Base-by-base conservation (phyloP, 2,113 vertebrate species). In the Arenaria interpres region DNA sequence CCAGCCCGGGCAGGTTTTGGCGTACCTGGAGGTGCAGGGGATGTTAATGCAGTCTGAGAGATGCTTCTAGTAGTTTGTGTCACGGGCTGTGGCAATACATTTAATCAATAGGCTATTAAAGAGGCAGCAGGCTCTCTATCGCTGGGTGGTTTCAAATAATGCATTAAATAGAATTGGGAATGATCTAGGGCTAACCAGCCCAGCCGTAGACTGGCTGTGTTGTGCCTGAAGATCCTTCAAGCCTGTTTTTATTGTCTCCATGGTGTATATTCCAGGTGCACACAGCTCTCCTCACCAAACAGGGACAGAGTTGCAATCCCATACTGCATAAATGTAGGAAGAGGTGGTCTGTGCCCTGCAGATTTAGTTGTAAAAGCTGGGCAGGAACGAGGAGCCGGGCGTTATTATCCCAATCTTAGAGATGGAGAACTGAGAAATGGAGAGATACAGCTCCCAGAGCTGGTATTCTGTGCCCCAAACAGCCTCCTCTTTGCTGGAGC, bases 51-150 rank as follows among this genome's bases (percentile, higher is more conserved):
- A 82, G 50, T 48, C 83, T 53, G 88, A 81, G 85, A 85, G 72
- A 50, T 93, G 71, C 39, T 83, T 48, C 77, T 56, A 4, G 62
- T 35, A 46, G 45, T 73, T 75, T 68, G 66, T 68, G 53, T 60
- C 84, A 18, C 1, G 7, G 48, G n/a, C 85, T 89, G 78, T 85
- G 74, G 85, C 84, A 51, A 41, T 82, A 48, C 51, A 8, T 51
- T 81, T 71, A 48, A 89, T 95, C 94, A 84, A 75, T 64, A 83
- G n/a, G 46, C 89, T 91, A 1, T 92, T 92, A 75, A 60, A 84
- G 89, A 91, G 73, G 57, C 71, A 43, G 45, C 37, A 64, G 74
- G 71, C 62, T 88, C 57, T 54, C 56, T 72, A 0, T 68, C 7
- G 5, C 82, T 80, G 75, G 30, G 59, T 74, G 67, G 51, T 77